Percentiles rank a stretch among this genome's conserved stretches.
These are phyloP conservation scores for Apocheima hispidaria DNA, from an alignment of 2,888 invertebrate genomes.

Conservation along the genomic window DNA sequence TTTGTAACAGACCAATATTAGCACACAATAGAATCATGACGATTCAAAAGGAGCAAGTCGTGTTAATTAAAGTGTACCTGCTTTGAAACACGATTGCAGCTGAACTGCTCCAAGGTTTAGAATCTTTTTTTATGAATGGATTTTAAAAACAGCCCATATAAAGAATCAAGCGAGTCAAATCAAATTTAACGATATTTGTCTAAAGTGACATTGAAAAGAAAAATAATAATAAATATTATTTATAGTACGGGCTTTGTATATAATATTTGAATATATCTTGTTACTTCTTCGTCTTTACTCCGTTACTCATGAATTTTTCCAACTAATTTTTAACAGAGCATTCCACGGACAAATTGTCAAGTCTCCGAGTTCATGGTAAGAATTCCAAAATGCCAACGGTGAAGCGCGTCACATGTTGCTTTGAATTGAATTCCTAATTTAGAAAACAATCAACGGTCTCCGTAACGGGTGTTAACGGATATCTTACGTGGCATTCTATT, in stretches of 20 bases:
- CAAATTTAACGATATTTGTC: not conserved
- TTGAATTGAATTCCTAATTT: slow-evolving; percentile 56
- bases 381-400: slow-evolving; percentile 53
- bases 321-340: slow-evolving; percentile 32
- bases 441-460: slow-evolving; percentile 52
- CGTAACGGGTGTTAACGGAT: slow-evolving; percentile 37
- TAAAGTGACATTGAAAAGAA: not conserved
- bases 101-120: slow-evolving; percentile 2
- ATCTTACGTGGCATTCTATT: slow-evolving; percentile 20
- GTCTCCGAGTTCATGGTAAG: slow-evolving; percentile 43
- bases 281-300: slow-evolving; percentile 3
- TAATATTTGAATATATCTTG: too few species aligned
- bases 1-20: slow-evolving; percentile 36
- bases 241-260: not conserved
- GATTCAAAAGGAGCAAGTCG: slow-evolving; percentile 33
- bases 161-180: not conserved
- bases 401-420: slow-evolving; percentile 45
- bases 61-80: slow-evolving; percentile 29
- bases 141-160: too few species aligned
- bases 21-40: slow-evolving; percentile 45
- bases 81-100: slow-evolving; percentile 25
- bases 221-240: too few species aligned
- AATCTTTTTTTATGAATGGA: slow-evolving; percentile 8
- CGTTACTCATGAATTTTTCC: slow-evolving; percentile 33
- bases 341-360: slow-evolving; percentile 37